A percentile compares a stretch with the other conserved stretches of the same genome.
Evolutionary conservation across 2,797 vertebrate genomes (phyloP).

Genomic region (Lacerta agilis): DNA sequence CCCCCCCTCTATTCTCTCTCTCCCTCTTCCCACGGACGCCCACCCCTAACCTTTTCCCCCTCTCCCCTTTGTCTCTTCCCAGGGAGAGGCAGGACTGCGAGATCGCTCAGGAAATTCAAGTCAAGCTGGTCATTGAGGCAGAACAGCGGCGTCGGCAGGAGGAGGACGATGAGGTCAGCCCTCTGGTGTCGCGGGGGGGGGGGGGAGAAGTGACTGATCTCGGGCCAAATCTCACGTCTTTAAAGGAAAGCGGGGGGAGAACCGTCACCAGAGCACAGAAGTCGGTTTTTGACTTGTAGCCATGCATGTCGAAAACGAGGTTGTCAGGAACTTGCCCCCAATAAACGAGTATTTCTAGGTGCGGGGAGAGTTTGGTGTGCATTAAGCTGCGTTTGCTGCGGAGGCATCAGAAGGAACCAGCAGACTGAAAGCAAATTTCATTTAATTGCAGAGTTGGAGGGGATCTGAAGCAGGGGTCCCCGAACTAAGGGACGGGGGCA

Average conservation of each 20-base stretch:
- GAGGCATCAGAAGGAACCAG: neutral
- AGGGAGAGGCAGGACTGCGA: slow-evolving; percentile 92
- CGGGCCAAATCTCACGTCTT: neutral
- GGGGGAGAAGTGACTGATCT: slow-evolving; percentile 23
- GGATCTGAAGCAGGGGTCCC: neutral
- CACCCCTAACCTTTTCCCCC: slow-evolving; percentile 20
- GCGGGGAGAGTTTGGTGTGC: rapidly evolving
- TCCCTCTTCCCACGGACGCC: neutral
- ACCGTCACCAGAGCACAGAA: neutral
- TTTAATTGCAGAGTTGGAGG: neutral
- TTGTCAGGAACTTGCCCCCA: too few species aligned
- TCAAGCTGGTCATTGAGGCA: slow-evolving; percentile 91
- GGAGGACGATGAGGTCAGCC: slow-evolving; percentile 91
- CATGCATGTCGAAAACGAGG: too few species aligned
- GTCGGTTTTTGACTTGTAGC: neutral
- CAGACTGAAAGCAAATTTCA: neutral
- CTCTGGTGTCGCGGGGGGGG: neutral
- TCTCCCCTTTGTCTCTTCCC: slow-evolving; percentile 50
- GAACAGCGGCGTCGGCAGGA: slow-evolving; percentile 90
- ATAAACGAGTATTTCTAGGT: neutral
- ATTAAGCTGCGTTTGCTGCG: neutral
- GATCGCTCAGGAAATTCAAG: slow-evolving; percentile 97
- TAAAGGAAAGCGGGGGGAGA: neutral
- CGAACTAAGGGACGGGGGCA: too few species aligned
- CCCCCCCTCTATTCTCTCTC: rapidly evolving